Evolutionary conservation across 2,888 invertebrate species (phyloP).

Genomic region (Nipponacmea schrenckii): DNA sequence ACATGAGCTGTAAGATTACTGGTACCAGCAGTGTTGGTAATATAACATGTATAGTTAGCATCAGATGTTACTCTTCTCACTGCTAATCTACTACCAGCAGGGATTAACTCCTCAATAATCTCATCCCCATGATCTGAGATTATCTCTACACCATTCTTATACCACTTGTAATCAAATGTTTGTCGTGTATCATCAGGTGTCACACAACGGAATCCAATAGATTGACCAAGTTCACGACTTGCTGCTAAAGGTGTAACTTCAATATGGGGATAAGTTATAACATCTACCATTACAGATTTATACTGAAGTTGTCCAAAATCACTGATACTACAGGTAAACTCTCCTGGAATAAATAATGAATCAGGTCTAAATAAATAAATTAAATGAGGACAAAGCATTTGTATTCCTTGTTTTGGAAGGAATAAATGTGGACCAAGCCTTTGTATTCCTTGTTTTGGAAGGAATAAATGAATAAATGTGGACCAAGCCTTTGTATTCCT

Average conservation of each 20-base stretch:
- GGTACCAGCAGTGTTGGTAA: constrained; percentile 51
- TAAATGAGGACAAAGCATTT: too few relatives aligned
- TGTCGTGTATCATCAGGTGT: constrained; percentile 50
- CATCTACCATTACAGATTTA: constrained; percentile 42
- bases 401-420: too few relatives aligned
- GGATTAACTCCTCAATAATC: constrained; percentile 51
- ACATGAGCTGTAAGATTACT: constrained; percentile 42
- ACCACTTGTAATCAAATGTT: constrained; percentile 48
- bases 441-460: too few relatives aligned
- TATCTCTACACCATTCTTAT: constrained; percentile 36
- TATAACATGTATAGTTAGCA: constrained; percentile 52
- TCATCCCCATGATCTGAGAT: constrained; percentile 29
- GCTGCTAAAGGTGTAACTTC: constrained; percentile 51
- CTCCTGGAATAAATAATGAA: constrained; percentile 35
- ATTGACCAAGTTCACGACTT: constrained; percentile 36
- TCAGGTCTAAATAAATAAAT: too few relatives aligned
- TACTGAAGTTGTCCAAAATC: constrained; percentile 44
- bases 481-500: too few relatives aligned
- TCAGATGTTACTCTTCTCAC: constrained; percentile 33
- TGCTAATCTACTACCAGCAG: constrained; percentile 53
- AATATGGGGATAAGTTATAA: constrained; percentile 51
- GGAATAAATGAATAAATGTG: too few relatives aligned
- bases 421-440: too few relatives aligned
- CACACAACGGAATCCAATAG: constrained; percentile 46
- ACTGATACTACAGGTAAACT: constrained; percentile 48